Evolutionary conservation across 2,888 invertebrate species (phyloP), one percentile per base, ranked within the genome.

Genomic region (Horisme vitalbata): DNA sequence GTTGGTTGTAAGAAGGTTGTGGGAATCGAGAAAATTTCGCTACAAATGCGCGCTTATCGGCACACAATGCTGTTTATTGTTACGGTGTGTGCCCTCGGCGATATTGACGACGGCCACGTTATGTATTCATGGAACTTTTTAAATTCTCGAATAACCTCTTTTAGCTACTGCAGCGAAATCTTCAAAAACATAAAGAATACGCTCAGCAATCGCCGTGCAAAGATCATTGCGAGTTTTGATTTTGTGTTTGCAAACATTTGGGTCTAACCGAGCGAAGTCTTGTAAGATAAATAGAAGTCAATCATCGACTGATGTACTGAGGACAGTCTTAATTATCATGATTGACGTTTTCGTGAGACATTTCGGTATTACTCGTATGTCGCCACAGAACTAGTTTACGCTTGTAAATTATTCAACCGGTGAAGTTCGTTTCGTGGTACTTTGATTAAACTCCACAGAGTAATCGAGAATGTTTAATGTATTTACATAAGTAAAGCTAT

Each of bases 391-490:
- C 64, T 63, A 68, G 63, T 65, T 65, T 60, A 61, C 57, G 53
- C 63, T 55, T 55, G 52, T 51, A 62, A 66, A 70, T 68, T 66
- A 68, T 70, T 70, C 66, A 70, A 61, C 53, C 46, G 33, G 54
- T 50, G 45, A 49, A 53, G 36, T 49, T 55, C 39, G 41, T 45
- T 45, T 48, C 45, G 54, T 45, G 43, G 32, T 55, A 47, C 51
- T 58, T 45, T 52, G 53, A 55, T 58, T 55, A 53, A 48, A 53
- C 49, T 48, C 41, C 41, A 46, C 30, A 48, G 24, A 33, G 36
- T 39, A 39, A 45, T 47, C 32, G 41, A 34, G 41, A 41, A 43
- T 46, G 41, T 18, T 50, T 30, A 33, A 30, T 27, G 38, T 50
- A 39, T 45, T 45, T 54, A 15, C 41, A 52, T 46, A 43, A 45